These are phyloP conservation scores for Papilio polytes DNA, from an alignment of 1,140 invertebrate species.

Conservation along the genomic window DNA sequence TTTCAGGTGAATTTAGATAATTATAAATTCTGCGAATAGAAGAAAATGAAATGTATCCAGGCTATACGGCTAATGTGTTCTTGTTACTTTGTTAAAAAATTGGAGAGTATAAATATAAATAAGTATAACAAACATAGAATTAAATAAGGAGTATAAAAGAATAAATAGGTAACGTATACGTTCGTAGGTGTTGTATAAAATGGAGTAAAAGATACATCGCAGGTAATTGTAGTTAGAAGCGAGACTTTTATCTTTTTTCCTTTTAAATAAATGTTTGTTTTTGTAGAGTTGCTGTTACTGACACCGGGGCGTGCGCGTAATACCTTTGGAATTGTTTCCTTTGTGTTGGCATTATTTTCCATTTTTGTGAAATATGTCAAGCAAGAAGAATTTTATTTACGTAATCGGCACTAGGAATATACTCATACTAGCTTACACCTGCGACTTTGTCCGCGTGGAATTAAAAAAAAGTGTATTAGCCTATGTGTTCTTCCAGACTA, in stretches of 20 bases:
- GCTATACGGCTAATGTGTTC: background rate
- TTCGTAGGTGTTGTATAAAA: background rate
- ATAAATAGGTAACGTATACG: background rate
- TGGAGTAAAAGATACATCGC: background rate
- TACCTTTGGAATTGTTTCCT: background rate
- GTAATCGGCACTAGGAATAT: background rate
- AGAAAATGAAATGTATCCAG: background rate
- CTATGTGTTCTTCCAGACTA: too few species aligned
- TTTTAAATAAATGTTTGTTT: background rate
- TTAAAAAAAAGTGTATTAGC: too few species aligned
- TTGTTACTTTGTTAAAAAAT: background rate
- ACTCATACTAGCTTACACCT: too few species aligned
- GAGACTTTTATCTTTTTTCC: constrained; percentile 15
- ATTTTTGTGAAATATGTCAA: background rate
- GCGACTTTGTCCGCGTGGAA: too few species aligned
- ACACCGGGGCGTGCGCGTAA: background rate
- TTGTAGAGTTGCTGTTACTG: background rate
- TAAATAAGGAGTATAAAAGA: background rate
- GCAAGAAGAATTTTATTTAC: background rate
- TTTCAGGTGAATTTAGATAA: background rate
- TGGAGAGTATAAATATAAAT: background rate
- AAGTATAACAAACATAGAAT: background rate
- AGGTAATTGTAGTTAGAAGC: background rate
- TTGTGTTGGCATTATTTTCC: background rate
- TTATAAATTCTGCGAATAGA: background rate